Base-by-base conservation (phyloP, 1,140 invertebrate genomes). In the Zophobas morio region DNA sequence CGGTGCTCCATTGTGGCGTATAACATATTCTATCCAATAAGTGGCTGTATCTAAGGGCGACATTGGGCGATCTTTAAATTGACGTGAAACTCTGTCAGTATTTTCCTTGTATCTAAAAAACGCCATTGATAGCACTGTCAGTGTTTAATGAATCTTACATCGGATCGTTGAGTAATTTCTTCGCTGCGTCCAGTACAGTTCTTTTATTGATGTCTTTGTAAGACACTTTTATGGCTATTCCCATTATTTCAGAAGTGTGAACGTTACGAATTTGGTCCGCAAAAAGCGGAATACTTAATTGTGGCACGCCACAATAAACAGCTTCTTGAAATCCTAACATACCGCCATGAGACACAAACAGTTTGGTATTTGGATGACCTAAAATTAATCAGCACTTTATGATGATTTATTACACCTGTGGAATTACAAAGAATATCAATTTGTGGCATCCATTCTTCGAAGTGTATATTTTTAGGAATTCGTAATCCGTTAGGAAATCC, bases 371-470 rank as follows among this genome's bases (percentile, higher is more conserved):
- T n/a, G 87, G 85, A 83, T 92, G 90, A 46, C 82, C 87, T 84
- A 70, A 76, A 70, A 63, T 63, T 34, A 4, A 0, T 72, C n/a
- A 32, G 37, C 3, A 46, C 8, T 4, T 4, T 4, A 46, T 46
- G 42, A 46, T 2, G 49, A 53, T 4, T 20, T 53, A 3, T 53
- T 2, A 53, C 49, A n/a, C 5, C 49, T 6, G 76, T 79, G 83
- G 86, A 89, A 89, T 89, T 51, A 70, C 66, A 70, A 0, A 92
- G 83, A 81, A 92, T 85, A 83, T 90, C 90, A 79, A 91, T 89
- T 85, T 94, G 93, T n/a, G 93, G 93, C 79, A 92, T 86, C 93
- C 93, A 94, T 79, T 89, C 87, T 63, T 88, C 81, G 35, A 91
- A 88, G 84, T 89, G 88, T 34, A 93, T 88, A 85, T 93, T 93